phyloP scores from a whole-genome alignment of 2,113 vertebrate genomes.

The Mobula hypostoma region DNA sequence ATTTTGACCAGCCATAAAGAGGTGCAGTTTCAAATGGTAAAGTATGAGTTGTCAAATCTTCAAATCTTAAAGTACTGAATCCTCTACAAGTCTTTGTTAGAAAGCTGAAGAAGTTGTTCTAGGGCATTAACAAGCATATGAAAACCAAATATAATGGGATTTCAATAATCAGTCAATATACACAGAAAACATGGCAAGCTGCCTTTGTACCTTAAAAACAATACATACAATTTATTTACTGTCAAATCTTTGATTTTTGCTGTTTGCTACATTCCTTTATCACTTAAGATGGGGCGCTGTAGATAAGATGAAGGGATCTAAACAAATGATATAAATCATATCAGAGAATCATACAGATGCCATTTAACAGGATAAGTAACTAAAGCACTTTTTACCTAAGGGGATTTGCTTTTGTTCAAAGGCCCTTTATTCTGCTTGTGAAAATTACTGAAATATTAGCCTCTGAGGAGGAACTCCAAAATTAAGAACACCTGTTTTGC shows the following conservation, averaged over 20 bases:
- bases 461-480: not conserved
- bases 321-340: not conserved
- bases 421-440: not conserved
- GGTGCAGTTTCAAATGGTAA: not conserved
- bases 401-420: not conserved
- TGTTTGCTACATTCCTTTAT: not conserved
- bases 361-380: not conserved
- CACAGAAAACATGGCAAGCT: not conserved
- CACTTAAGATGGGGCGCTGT: not conserved
- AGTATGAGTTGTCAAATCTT: not conserved
- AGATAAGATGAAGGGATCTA: not conserved
- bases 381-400: not conserved
- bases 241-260: not conserved
- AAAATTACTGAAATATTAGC: not conserved
- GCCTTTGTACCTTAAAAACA: not conserved
- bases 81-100: not conserved
- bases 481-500: not conserved
- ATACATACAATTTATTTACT: not conserved
- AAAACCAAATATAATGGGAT: not conserved
- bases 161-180: not conserved
- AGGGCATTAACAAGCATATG: not conserved
- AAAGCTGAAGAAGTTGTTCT: not conserved
- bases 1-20: not conserved
- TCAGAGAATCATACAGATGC: not conserved
- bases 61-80: not conserved